Percentiles rank a stretch among this genome's conserved stretches.
phyloP scores from a whole-genome alignment of 2,797 vertebrate genomes.

The Buphagus erythrorhynchus region DNA sequence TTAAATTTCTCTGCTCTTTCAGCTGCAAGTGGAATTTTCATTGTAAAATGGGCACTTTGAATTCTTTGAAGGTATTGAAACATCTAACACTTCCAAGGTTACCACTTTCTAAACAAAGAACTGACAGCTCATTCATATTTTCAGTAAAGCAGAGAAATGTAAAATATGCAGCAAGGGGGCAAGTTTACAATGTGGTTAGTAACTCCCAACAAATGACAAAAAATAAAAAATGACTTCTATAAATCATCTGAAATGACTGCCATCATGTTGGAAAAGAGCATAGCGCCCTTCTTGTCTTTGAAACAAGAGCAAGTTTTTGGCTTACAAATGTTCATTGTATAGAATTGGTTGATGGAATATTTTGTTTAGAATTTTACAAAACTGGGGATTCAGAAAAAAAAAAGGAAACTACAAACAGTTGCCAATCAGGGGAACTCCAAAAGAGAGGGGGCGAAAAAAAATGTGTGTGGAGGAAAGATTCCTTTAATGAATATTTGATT shows the following conservation, averaged over 20 bases:
- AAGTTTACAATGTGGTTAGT: slow-evolving; percentile 89
- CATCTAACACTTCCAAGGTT: slow-evolving; percentile 82
- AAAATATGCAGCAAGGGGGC: slow-evolving; percentile 86
- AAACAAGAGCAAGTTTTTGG: slow-evolving; percentile 48
- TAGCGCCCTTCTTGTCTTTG: slow-evolving; percentile 70
- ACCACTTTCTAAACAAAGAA: slow-evolving; percentile 79
- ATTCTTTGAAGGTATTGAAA: slow-evolving; percentile 81
- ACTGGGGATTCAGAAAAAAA: slow-evolving; percentile 34
- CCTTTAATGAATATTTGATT: slow-evolving; percentile 71
- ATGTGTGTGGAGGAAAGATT: slow-evolving; percentile 38
- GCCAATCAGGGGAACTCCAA: slow-evolving; percentile 77
- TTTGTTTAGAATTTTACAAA: slow-evolving; percentile 68
- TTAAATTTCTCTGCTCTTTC: slow-evolving; percentile 90
- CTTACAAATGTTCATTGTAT: slow-evolving; percentile 39
- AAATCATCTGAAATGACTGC: slow-evolving; percentile 85
- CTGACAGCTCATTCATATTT: slow-evolving; percentile 79
- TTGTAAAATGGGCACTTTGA: slow-evolving; percentile 79
- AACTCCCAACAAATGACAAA: slow-evolving; percentile 86
- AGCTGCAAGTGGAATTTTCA: slow-evolving; percentile 91
- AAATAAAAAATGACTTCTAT: slow-evolving; percentile 83
- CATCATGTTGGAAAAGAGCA: slow-evolving; percentile 87
- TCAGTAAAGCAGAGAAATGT: slow-evolving; percentile 87
- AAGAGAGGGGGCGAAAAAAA: not conserved
- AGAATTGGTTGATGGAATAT: slow-evolving; percentile 71
- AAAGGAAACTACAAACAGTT: slow-evolving; percentile 58